phyloP scores from a whole-genome alignment of 2,113 vertebrate species.

The Brevimyrus niger region DNA sequence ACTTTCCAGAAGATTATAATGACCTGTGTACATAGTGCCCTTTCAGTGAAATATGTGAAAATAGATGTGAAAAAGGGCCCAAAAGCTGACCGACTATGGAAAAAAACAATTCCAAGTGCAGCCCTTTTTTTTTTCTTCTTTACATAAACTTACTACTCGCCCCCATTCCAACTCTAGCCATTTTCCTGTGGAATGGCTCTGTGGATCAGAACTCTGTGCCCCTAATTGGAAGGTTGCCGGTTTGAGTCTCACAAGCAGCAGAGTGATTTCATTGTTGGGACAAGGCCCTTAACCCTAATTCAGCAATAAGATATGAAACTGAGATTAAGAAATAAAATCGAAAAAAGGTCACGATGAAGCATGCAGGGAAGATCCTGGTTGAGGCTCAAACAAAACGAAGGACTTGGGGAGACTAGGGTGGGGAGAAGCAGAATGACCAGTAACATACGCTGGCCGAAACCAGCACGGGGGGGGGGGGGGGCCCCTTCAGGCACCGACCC shows the following conservation, averaged over 20 bases:
- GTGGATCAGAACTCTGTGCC: not conserved
- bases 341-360: not conserved
- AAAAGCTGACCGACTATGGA: not conserved
- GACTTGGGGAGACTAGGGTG: no score
- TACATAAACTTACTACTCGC: not conserved
- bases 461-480: no score
- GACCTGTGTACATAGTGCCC: not conserved
- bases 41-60: not conserved
- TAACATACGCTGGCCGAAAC: no score
- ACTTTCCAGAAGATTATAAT: not conserved
- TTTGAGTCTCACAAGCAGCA: not conserved
- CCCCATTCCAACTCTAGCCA: not conserved
- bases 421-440: not conserved
- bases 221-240: not conserved
- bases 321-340: not conserved
- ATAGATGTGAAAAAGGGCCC: not conserved
- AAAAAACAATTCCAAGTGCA: not conserved
- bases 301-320: not conserved
- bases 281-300: not conserved
- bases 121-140: no score
- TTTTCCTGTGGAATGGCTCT: not conserved
- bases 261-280: not conserved
- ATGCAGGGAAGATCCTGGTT: not conserved
- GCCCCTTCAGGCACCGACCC: no score
- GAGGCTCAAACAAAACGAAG: not conserved